Evolutionary conservation across 2,113 vertebrate genomes (phyloP), one percentile per base, ranked within the genome.

Genomic region (Mesocricetus auratus): DNA sequence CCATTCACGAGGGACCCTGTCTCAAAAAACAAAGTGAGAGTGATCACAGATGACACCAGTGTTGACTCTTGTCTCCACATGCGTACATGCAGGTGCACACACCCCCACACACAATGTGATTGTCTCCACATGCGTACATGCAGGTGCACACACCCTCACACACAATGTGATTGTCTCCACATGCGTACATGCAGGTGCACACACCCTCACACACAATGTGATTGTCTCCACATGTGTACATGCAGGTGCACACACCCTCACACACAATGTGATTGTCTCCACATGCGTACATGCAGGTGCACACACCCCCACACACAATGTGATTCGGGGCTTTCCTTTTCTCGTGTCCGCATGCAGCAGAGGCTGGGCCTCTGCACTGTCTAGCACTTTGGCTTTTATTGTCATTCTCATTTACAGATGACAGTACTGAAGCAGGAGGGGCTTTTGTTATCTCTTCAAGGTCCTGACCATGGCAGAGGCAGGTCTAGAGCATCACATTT

Each of bases 171-270:
- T 62, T 10, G n/a, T n/a, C n/a, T n/a, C n/a, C n/a, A n/a, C n/a
- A n/a, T n/a, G n/a, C n/a, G 1, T 33, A 22, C 69, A 24, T 5
- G 0, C 47, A 7, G 3, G 15, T 6, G 3, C 33, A 3, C 33
- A 19, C 31, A 2, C 78, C 5, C 78, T 6, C 53, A 2, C 56
- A 85, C 79, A 29, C 53, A 83, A 17, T 42, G 13, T 39, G 42
- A 42, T 62, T 10, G n/a, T n/a, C n/a, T n/a, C n/a, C n/a, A n/a
- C n/a, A n/a, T 69, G 29, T 31, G 1, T 33, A 22, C 69, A 24
- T 5, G 0, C 47, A 7, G 3, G 15, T 6, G 3, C 33, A 3
- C 33, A 19, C 31, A 2, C 78, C 5, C 78, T 6, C 53, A 2
- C 56, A 85, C 79, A 29, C 53, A 83, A 17, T 42, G 13, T 39